Conservation (phyloP, 2,797 vertebrate genomes). For the Acropternis orthonyx region DNA sequence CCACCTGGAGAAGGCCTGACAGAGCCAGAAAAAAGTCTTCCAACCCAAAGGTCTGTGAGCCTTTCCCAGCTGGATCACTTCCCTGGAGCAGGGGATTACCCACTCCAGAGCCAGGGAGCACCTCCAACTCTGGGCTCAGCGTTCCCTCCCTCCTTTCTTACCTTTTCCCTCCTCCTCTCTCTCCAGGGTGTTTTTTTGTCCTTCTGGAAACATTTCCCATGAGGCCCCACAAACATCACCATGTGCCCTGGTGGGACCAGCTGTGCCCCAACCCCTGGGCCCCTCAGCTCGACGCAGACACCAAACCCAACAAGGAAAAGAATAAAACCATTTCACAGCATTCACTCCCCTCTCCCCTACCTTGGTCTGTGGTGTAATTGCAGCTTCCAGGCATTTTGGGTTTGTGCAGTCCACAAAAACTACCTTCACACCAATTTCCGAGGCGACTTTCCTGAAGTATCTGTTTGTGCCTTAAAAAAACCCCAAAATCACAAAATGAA, state of each 20-base stretch:
- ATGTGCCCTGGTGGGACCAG: not conserved
- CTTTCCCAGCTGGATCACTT: not conserved
- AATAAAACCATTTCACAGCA: not conserved
- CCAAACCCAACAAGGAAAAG: not conserved
- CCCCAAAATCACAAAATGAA: not conserved
- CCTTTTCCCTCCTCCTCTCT: not conserved
- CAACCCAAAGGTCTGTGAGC: fast-evolving
- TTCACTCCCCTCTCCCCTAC: conserved; percentile 67
- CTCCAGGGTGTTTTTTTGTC: not conserved
- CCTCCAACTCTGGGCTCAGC: fast-evolving
- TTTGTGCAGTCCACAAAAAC: conserved; percentile 86
- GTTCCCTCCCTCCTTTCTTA: not conserved
- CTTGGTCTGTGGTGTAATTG: conserved; percentile 90
- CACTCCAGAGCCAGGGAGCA: not conserved
- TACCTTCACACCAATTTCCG: conserved; percentile 79
- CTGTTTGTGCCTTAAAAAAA: conserved; percentile 85
- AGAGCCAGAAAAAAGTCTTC: not conserved
- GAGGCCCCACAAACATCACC: not conserved
- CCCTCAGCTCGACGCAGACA: not conserved
- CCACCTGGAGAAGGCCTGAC: not conserved
- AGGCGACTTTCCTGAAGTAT: conserved; percentile 84
- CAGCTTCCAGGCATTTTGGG: conserved; percentile 78
- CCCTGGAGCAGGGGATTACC: not conserved
- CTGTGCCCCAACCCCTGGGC: not conserved
- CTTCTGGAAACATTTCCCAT: not conserved